Conservation (phyloP, 2,888 invertebrate species). For the Calliphora vomitoria region DNA sequence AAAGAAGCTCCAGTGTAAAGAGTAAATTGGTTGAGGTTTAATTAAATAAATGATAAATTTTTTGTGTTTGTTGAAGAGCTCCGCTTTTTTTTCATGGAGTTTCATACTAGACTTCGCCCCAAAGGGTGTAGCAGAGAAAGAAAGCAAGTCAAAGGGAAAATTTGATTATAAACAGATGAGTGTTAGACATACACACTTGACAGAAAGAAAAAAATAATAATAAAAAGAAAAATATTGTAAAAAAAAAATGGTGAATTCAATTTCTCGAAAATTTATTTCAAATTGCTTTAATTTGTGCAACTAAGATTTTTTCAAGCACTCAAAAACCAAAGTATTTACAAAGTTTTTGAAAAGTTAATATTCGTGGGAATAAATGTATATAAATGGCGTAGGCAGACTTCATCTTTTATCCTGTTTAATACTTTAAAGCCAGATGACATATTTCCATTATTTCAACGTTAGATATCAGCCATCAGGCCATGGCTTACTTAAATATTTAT, state of each 20-base stretch:
- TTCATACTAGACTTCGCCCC: neutral
- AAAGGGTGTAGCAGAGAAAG: neutral
- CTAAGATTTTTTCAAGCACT: too few relatives aligned
- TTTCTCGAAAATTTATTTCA: neutral
- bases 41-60: slow-evolving; percentile 69
- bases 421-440: too few relatives aligned
- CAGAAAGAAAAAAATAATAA: neutral
- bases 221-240: too few relatives aligned
- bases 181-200: neutral
- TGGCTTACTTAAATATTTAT: too few relatives aligned
- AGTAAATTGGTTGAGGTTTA: slow-evolving; percentile 67
- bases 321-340: too few relatives aligned
- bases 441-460: too few relatives aligned
- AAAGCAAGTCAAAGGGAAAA: slow-evolving; percentile 22
- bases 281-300: neutral
- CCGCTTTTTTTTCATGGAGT: neutral
- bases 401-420: too few relatives aligned
- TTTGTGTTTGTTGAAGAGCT: neutral
- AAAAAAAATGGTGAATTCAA: neutral
- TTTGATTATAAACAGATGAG: slow-evolving; percentile 26
- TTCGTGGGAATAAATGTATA: too few relatives aligned
- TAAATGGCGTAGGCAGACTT: too few relatives aligned
- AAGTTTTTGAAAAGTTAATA: too few relatives aligned
- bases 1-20: neutral
- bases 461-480: too few relatives aligned